Base-by-base conservation (phyloP, 2,888 invertebrate species). In the Scaptomyza flava region DNA sequence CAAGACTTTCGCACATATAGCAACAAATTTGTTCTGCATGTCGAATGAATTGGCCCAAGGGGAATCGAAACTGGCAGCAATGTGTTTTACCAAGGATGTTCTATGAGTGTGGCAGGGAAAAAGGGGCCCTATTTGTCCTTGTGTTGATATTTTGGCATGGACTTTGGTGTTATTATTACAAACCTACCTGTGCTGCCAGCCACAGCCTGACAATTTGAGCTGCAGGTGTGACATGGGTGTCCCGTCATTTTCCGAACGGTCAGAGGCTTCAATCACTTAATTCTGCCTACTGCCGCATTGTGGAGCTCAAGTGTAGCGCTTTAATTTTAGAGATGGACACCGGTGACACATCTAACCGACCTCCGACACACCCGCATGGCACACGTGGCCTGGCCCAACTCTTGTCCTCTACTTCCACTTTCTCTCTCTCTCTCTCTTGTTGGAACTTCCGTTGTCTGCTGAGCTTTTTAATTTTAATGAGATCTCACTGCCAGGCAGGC, bases 391-490 rank as follows among this genome's bases (percentile, higher is more conserved):
- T 43, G 56, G 42, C 66, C 56, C 45, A 48, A 76, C 62, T 63
- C 65, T 45, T 64, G 36, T 36, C 11, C 51, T 17, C 38, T 17
- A 8, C 8, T 8, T 8, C 4, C 5, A n/a, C n/a, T n/a, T n/a
- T n/a, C n/a, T n/a, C n/a, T n/a, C n/a, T n/a, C n/a, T 17, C 17
- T 17, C 17, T 17, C 17, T 17, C 17, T 17, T 36, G n/a, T 6
- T 17, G 57, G 58, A 66, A 41, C 33, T 20, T 34, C 12, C 14
- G 59, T 58, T 59, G 57, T 42, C 57, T 68, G 56, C 73, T 61
- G 71, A 81, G 82, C 82, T 84, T 83, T 83, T 83, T 83, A 83
- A 83, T 83, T 83, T 83, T 83, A 83, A 83, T 83, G 82, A 83
- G 82, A 83, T 83, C 85, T 82, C 87, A 76, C 85, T 87, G 82